These are phyloP conservation scores for Papilio polyxenes DNA, from an alignment of 1,140 invertebrate species.

Conservation along the genomic window DNA sequence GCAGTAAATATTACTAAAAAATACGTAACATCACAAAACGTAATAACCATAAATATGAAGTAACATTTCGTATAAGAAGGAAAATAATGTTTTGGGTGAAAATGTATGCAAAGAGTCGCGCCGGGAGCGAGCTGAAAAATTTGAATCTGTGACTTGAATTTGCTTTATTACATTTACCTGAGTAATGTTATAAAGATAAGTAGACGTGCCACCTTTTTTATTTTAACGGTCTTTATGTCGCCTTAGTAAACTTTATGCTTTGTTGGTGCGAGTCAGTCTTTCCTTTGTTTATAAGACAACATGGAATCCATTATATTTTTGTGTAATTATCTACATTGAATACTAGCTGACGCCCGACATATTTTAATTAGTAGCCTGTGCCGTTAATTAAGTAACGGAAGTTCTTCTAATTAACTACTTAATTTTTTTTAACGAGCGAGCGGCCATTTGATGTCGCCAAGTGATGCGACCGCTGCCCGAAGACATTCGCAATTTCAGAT, in stretches of 20 bases:
- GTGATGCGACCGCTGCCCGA: too few relatives aligned
- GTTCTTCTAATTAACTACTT: too few relatives aligned
- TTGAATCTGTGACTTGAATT: conserved; percentile 29
- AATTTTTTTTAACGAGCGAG: too few relatives aligned
- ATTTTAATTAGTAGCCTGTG: too few relatives aligned
- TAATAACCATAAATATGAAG: conserved; percentile 26
- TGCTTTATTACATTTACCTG: conserved; percentile 25
- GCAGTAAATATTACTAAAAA: conserved; percentile 12
- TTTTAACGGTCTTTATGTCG: background rate
- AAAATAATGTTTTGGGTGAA: conserved; percentile 21
- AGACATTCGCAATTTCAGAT: too few relatives aligned
- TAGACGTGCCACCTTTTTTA: background rate
- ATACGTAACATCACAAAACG: conserved; percentile 22
- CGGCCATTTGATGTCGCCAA: too few relatives aligned
- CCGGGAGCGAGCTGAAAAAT: conserved; percentile 3
- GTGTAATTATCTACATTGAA: too few relatives aligned
- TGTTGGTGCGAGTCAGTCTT: background rate
- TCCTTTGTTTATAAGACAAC: background rate
- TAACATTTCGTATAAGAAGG: conserved; percentile 25
- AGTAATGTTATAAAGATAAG: conserved; percentile 16
- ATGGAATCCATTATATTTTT: too few relatives aligned
- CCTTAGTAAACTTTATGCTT: background rate
- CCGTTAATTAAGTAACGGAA: too few relatives aligned
- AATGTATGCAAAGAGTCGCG: conserved; percentile 12
- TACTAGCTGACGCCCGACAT: too few relatives aligned